Conservation (phyloP, 2,888 invertebrate species). For the Automeris io region DNA sequence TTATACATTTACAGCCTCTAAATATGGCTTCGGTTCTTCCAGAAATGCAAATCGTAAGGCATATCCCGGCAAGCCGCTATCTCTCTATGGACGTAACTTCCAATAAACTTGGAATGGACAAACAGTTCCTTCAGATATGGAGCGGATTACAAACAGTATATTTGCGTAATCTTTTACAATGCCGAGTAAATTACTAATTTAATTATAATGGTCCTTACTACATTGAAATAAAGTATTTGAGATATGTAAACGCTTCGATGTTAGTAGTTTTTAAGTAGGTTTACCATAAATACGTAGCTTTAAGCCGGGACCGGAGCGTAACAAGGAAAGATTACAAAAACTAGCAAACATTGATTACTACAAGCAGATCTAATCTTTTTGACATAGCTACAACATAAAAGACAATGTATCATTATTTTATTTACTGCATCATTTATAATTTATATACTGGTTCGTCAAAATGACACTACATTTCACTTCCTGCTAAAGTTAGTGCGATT, state of each 20-base stretch:
- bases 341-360: too few species aligned
- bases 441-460: too few species aligned
- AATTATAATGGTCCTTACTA: neutral
- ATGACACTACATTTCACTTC: too few species aligned
- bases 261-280: too few species aligned
- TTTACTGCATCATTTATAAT: too few species aligned
- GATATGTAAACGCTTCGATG: neutral
- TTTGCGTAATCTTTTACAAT: constrained; percentile 9
- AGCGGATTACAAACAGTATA: constrained; percentile 7
- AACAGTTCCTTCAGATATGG: constrained; percentile 12
- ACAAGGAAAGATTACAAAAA: too few species aligned
- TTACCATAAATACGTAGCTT: too few species aligned
- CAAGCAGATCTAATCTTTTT: too few species aligned
- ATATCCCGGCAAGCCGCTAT: neutral
- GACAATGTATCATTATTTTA: too few species aligned
- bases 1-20: constrained; percentile 1
- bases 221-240: neutral
- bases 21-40: constrained; percentile 1
- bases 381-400: too few species aligned
- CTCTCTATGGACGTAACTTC: constrained; percentile 8
- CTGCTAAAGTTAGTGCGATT: too few species aligned
- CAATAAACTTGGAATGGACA: constrained; percentile 11
- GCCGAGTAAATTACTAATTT: neutral
- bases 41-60: constrained; percentile 1
- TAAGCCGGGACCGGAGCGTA: too few species aligned